These are phyloP conservation scores for Scaptomyza flava DNA, from an alignment of 2,888 invertebrate genomes.

Conservation along the genomic window DNA sequence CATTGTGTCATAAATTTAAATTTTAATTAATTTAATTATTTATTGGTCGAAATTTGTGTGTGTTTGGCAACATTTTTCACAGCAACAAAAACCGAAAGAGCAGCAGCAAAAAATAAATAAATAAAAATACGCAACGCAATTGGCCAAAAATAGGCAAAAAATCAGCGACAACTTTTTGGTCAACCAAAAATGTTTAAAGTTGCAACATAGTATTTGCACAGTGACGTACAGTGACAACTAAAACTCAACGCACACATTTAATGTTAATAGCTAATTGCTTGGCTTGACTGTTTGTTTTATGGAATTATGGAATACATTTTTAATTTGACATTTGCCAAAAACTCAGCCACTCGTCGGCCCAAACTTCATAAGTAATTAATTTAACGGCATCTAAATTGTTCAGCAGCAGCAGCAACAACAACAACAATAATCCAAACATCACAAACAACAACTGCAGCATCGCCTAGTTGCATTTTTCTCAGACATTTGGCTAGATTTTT, in stretches of 20 bases:
- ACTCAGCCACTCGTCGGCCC: constrained; percentile 68
- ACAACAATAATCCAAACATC: constrained; percentile 4
- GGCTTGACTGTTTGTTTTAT: constrained; percentile 61
- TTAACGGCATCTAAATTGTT: constrained; percentile 78
- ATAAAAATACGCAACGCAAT: constrained; percentile 53
- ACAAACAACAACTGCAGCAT: constrained; percentile 47
- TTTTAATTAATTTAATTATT: constrained; percentile 81
- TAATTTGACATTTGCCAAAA: constrained; percentile 79
- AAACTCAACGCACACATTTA: constrained; percentile 47
- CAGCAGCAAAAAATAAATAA: constrained; percentile 15
- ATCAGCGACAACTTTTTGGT: constrained; percentile 47
- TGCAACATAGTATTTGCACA: constrained; percentile 66
- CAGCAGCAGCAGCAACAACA: constrained; percentile 42
- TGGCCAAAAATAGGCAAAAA: constrained; percentile 65
- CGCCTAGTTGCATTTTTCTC: constrained; percentile 79
- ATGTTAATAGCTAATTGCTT: constrained; percentile 70
- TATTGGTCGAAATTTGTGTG: constrained; percentile 60
- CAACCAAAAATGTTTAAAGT: constrained; percentile 61
- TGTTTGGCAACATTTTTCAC: constrained; percentile 66
- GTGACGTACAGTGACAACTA: constrained; percentile 67
- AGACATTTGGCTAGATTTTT: constrained; percentile 62
- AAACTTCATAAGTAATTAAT: constrained; percentile 77
- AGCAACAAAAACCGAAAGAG: constrained; percentile 42
- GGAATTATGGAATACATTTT: constrained; percentile 79
- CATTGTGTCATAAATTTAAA: constrained; percentile 77